Evolutionary conservation across 2,888 invertebrate species (phyloP).

Genomic region (Colletes collaris): DNA sequence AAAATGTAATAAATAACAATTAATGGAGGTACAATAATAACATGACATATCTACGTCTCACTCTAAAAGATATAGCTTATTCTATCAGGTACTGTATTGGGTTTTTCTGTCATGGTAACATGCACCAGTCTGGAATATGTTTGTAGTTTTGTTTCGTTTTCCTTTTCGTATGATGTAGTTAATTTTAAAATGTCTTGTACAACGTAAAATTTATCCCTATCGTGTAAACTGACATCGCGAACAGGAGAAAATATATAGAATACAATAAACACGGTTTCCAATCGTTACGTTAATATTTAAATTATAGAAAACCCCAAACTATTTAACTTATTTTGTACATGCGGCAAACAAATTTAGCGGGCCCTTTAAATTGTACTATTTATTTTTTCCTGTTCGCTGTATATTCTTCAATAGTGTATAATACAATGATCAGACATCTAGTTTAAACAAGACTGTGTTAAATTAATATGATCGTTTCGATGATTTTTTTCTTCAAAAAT

Average conservation of each 20-base stretch:
- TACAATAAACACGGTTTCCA: slow-evolving; percentile 19
- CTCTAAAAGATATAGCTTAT: slow-evolving; percentile 82
- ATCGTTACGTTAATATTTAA: slow-evolving; percentile 18
- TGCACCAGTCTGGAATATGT: slow-evolving; percentile 81
- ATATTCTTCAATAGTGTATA: slow-evolving; percentile 35
- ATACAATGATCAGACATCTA: slow-evolving; percentile 37
- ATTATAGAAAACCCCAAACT: slow-evolving; percentile 20
- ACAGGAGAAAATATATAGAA: slow-evolving; percentile 45
- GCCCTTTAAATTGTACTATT: neutral
- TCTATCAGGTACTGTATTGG: slow-evolving; percentile 83
- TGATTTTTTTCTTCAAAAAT: slow-evolving; percentile 12
- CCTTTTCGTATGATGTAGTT: slow-evolving; percentile 54
- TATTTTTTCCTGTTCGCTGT: slow-evolving; percentile 39
- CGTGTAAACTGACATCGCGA: slow-evolving; percentile 20
- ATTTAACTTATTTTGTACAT: slow-evolving; percentile 19
- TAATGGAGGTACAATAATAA: slow-evolving; percentile 81
- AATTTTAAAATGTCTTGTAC: slow-evolving; percentile 55
- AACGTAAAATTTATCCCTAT: slow-evolving; percentile 43
- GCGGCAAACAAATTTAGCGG: slow-evolving; percentile 15
- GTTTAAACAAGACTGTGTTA: slow-evolving; percentile 31
- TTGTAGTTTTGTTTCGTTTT: slow-evolving; percentile 56
- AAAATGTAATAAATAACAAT: slow-evolving; percentile 82
- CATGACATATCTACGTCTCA: slow-evolving; percentile 81
- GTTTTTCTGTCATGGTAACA: slow-evolving; percentile 83
- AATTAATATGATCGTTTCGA: slow-evolving; percentile 33